A percentile compares a stretch with the other conserved stretches of the same genome.
Conservation (phyloP, 2,888 invertebrate species). For the Melanchra persicariae region DNA sequence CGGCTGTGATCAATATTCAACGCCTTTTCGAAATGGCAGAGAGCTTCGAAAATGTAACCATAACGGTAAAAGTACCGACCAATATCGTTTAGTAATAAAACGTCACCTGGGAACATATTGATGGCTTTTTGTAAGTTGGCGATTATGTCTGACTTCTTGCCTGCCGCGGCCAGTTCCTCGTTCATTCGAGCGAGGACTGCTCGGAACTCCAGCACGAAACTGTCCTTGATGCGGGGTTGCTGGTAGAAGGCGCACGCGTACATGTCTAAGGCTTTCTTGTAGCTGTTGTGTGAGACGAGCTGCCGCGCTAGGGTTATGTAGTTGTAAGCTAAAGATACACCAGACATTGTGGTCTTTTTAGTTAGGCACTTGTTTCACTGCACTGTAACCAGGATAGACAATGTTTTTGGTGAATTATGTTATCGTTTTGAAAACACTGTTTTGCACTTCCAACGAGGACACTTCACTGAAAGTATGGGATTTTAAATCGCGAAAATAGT, state of each 20-base stretch:
- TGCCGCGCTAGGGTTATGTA: constrained; percentile 36
- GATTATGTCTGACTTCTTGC: constrained; percentile 44
- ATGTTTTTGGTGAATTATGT: not conserved
- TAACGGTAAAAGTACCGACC: constrained; percentile 62
- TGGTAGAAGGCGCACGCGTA: constrained; percentile 43
- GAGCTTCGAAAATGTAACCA: constrained; percentile 85
- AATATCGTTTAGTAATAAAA: constrained; percentile 45
- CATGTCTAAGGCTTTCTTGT: constrained; percentile 45
- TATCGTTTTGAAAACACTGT: not conserved
- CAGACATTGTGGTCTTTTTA: constrained; percentile 10
- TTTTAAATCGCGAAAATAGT: not conserved
- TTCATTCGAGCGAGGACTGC: constrained; percentile 38
- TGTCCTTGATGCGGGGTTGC: constrained; percentile 22
- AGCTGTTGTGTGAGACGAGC: constrained; percentile 23
- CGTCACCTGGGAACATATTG: constrained; percentile 35
- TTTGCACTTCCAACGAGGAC: not conserved
- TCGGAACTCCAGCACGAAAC: constrained; percentile 37
- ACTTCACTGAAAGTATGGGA: not conserved
- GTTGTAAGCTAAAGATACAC: constrained; percentile 13
- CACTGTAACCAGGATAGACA: not conserved
- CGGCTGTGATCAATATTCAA: constrained; percentile 82
- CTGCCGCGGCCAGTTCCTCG: constrained; percentile 30
- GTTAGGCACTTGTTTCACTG: not conserved
- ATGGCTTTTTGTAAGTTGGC: constrained; percentile 47
- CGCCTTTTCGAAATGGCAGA: constrained; percentile 86